Conservation (phyloP, 2,888 invertebrate genomes). For the Cosmorhoe ocellata region DNA sequence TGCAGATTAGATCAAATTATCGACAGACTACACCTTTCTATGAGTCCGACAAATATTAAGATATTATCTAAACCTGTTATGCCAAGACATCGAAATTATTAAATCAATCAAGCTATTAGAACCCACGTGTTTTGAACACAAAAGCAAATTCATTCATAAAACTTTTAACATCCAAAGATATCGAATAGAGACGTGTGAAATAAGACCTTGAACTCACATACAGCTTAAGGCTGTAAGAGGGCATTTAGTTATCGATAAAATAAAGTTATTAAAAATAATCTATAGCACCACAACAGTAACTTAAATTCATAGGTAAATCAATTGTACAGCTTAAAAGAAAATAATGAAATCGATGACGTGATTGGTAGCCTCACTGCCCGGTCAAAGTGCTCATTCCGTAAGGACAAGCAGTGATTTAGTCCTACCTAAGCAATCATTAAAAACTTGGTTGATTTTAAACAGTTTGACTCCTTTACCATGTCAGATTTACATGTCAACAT, state of each 20-base stretch:
- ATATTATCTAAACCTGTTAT: slow-evolving; percentile 28
- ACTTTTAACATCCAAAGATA: slow-evolving; percentile 5
- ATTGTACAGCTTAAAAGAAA: no score
- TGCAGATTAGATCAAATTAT: slow-evolving; percentile 30
- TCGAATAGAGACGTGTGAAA: slow-evolving; percentile 2
- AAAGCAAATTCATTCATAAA: slow-evolving; percentile 21
- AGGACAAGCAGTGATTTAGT: not conserved
- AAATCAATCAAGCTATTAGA: slow-evolving; percentile 30
- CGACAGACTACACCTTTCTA: slow-evolving; percentile 24
- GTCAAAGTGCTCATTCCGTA: no score
- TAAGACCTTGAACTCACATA: slow-evolving; percentile 7
- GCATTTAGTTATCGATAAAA: not conserved
- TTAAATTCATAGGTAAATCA: no score
- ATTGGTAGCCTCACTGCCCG: no score
- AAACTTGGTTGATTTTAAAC: slow-evolving; percentile 37
- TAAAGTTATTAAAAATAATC: no score
- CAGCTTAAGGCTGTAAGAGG: not conserved
- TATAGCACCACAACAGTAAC: no score
- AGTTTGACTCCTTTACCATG: slow-evolving; percentile 40
- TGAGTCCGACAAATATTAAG: slow-evolving; percentile 23
- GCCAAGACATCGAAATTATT: slow-evolving; percentile 25
- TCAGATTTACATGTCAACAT: no score
- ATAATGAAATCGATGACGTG: no score
- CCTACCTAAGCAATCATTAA: slow-evolving; percentile 38
- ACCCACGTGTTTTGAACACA: slow-evolving; percentile 24